A percentile compares a stretch with the other conserved stretches of the same genome.
Evolutionary conservation across 2,888 invertebrate genomes (phyloP).

Genomic region (Chalcis sispes): DNA sequence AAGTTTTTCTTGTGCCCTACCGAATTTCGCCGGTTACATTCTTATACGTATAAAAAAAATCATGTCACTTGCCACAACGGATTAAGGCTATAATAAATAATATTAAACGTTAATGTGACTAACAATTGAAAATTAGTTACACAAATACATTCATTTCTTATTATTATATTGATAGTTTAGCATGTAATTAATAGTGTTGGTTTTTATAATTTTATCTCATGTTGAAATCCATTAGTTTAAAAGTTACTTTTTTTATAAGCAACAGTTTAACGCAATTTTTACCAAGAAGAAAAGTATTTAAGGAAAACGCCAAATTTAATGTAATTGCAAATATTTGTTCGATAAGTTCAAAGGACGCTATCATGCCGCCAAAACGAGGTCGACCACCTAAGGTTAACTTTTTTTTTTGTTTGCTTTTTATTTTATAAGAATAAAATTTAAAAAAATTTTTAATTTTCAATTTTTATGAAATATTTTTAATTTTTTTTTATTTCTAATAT

Average conservation of each 20-base stretch:
- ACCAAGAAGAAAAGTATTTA: neutral
- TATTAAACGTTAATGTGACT: too few species aligned
- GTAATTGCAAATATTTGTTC: neutral
- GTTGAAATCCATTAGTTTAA: neutral
- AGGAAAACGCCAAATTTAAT: constrained; percentile 14
- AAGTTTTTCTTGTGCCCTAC: too few species aligned
- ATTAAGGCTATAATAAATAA: too few species aligned
- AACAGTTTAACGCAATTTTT: constrained; percentile 10
- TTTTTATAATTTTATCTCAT: too few species aligned
- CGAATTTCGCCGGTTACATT: too few species aligned
- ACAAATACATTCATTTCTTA: too few species aligned
- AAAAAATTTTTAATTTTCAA: neutral
- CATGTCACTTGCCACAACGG: too few species aligned
- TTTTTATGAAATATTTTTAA: constrained; percentile 1
- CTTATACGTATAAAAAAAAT: too few species aligned
- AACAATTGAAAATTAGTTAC: too few species aligned
- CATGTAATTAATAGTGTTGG: too few species aligned
- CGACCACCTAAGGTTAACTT: constrained; percentile 65
- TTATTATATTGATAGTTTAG: too few species aligned
- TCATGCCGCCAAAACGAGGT: constrained; percentile 68
- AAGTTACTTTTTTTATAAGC: neutral
- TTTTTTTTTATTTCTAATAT: constrained; percentile 31
- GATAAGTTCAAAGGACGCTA: neutral
- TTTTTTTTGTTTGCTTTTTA: neutral
- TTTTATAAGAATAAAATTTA: neutral